A percentile compares a stretch with the other conserved stretches of the same genome.
These are phyloP conservation scores for Aphelenchoides fujianensis DNA, from an alignment of 1,140 invertebrate species.

Conservation along the genomic window DNA sequence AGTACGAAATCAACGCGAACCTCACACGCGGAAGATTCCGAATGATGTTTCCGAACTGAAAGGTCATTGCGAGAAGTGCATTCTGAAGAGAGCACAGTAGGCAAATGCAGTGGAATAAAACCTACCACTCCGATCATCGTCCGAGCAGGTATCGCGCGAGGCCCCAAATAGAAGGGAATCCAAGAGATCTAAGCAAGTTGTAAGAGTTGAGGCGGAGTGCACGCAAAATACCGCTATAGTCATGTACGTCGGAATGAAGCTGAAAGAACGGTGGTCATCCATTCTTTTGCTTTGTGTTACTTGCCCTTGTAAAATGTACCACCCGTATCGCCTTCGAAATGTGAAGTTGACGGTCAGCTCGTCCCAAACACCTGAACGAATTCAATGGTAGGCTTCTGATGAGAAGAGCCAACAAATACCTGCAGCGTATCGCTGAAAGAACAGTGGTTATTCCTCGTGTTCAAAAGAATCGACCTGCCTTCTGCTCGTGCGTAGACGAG, in stretches of 20 bases:
- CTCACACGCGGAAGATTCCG: slow-evolving; percentile 59
- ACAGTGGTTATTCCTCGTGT: background rate
- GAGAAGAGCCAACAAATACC: too few species aligned
- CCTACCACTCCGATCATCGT: slow-evolving; percentile 59
- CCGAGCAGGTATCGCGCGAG: slow-evolving; percentile 60
- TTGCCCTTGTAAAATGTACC: slow-evolving; percentile 60
- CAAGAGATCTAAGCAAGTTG: slow-evolving; percentile 59
- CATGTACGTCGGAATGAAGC: slow-evolving; percentile 57
- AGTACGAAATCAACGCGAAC: too few species aligned
- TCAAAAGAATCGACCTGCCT: slow-evolving; percentile 30
- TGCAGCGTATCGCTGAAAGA: slow-evolving; percentile 49
- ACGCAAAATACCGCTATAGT: too few species aligned
- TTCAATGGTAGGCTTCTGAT: too few species aligned
- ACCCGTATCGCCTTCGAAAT: slow-evolving; percentile 59
- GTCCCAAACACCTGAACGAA: slow-evolving; percentile 62
- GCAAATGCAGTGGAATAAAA: slow-evolving; percentile 15
- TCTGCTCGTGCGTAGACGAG: slow-evolving; percentile 25
- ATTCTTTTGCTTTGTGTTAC: background rate
- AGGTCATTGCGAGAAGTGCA: slow-evolving; percentile 60
- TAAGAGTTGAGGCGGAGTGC: too few species aligned
- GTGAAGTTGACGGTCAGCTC: slow-evolving; percentile 57
- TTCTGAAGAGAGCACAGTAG: slow-evolving; percentile 33
- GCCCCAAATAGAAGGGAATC: slow-evolving; percentile 61
- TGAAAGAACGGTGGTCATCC: slow-evolving; percentile 3
- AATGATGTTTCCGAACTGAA: slow-evolving; percentile 60